Conservation (phyloP, 1,140 invertebrate species). For the Capitella teleta region DNA sequence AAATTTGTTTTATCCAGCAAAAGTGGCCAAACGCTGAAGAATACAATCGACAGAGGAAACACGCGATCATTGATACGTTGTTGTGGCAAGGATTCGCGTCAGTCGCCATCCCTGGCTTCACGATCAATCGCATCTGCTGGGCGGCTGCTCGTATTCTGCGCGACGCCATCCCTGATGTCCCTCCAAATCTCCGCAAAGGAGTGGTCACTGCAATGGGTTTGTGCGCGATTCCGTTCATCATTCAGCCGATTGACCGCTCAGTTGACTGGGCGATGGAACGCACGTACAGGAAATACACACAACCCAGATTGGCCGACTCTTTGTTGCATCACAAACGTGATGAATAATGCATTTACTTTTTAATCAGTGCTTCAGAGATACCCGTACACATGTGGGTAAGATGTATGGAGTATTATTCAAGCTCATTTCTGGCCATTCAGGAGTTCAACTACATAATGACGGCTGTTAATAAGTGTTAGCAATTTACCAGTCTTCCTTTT, state of each 20-base stretch:
- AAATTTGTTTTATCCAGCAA: conserved; percentile 19
- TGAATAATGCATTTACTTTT: too few relatives aligned
- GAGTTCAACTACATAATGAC: too few relatives aligned
- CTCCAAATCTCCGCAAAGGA: conserved; percentile 49
- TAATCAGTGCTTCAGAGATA: too few relatives aligned
- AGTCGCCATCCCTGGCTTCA: conserved; percentile 78
- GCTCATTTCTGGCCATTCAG: too few relatives aligned
- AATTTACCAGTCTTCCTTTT: too few relatives aligned
- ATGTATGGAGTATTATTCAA: too few relatives aligned
- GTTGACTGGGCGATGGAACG: conserved; percentile 71
- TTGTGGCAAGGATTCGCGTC: conserved; percentile 89
- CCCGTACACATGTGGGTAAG: too few relatives aligned
- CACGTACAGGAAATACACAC: conserved; percentile 48
- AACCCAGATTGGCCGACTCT: too few relatives aligned
- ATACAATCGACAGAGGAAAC: conserved; percentile 19
- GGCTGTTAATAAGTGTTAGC: too few relatives aligned
- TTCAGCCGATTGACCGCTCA: conserved; percentile 74
- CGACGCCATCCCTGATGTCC: conserved; percentile 43
- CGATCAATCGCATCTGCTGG: conserved; percentile 77
- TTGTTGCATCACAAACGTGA: too few relatives aligned
- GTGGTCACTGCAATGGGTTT: conserved; percentile 69
- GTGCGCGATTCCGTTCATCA: conserved; percentile 76
- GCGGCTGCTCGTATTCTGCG: conserved; percentile 48
- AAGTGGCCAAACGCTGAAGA: conserved; percentile 16
- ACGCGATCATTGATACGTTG: conserved; percentile 67